Conservation (phyloP, 2,113 vertebrate species). For the Ia io region DNA sequence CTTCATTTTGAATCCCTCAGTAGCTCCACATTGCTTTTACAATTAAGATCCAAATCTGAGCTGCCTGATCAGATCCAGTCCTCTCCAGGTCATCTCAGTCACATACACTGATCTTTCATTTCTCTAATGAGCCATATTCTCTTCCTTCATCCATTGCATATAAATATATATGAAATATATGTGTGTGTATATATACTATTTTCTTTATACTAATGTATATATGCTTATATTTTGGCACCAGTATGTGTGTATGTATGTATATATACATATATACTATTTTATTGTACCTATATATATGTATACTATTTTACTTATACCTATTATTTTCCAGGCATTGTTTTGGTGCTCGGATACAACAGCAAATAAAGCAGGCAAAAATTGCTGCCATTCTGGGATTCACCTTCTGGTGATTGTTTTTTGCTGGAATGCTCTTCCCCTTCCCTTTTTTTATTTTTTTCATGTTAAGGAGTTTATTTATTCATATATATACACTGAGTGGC, state of each 20-base stretch:
- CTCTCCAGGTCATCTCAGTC: background rate
- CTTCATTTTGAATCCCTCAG: background rate
- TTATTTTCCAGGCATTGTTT: background rate
- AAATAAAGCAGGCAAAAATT: background rate
- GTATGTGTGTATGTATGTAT: background rate
- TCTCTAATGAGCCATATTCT: background rate
- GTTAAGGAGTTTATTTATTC: slow-evolving; percentile 5
- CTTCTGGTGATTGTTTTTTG: background rate
- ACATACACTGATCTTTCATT: background rate
- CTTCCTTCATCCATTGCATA: background rate
- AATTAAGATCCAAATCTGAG: background rate
- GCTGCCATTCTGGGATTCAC: background rate
- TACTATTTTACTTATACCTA: background rate
- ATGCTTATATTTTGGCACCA: background rate
- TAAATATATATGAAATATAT: background rate
- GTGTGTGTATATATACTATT: background rate
- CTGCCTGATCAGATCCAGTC: background rate
- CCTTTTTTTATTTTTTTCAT: background rate
- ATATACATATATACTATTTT: background rate
- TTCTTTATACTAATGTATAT: background rate
- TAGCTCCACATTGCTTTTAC: background rate
- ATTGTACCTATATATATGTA: background rate
- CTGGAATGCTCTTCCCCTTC: background rate
- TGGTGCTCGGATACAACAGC: background rate
- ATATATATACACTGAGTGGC: too few species aligned